Evolutionary conservation across 2,888 invertebrate species (phyloP).

Genomic region (Fabriciana adippe): DNA sequence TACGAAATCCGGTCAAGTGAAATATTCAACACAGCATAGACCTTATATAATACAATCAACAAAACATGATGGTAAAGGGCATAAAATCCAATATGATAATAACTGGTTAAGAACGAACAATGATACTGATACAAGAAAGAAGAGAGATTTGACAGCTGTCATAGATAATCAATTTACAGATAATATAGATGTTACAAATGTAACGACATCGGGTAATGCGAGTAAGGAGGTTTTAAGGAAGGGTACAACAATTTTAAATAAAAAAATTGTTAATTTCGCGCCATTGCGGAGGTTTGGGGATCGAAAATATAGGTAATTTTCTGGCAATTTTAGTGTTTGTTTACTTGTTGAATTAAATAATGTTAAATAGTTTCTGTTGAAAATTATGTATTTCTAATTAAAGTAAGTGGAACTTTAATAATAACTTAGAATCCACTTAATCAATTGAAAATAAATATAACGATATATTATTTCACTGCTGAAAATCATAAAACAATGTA

Average conservation of each 20-base stretch:
- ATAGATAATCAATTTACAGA: background rate
- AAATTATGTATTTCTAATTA: no score
- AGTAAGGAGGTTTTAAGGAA: constrained; percentile 14
- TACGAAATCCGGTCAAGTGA: constrained; percentile 51
- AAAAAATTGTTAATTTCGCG: constrained; percentile 26
- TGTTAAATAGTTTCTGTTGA: no score
- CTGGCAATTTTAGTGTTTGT: background rate
- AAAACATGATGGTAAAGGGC: constrained; percentile 37
- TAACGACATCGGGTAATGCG: background rate
- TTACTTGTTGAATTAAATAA: background rate
- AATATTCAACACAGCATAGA: constrained; percentile 54
- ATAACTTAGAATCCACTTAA: no score
- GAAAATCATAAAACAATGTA: no score
- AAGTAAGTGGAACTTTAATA: no score
- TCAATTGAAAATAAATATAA: no score
- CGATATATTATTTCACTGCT: background rate
- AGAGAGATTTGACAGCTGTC: constrained; percentile 17
- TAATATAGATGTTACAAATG: background rate
- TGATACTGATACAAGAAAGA: constrained; percentile 23
- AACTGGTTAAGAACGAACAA: constrained; percentile 36
- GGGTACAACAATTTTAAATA: constrained; percentile 19
- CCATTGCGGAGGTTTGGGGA: constrained; percentile 24
- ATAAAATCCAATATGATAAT: constrained; percentile 9
- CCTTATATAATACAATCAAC: constrained; percentile 51
- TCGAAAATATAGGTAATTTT: constrained; percentile 14